Evolutionary conservation across 1,140 invertebrate species (phyloP).

Genomic region (Holotrichia oblita): DNA sequence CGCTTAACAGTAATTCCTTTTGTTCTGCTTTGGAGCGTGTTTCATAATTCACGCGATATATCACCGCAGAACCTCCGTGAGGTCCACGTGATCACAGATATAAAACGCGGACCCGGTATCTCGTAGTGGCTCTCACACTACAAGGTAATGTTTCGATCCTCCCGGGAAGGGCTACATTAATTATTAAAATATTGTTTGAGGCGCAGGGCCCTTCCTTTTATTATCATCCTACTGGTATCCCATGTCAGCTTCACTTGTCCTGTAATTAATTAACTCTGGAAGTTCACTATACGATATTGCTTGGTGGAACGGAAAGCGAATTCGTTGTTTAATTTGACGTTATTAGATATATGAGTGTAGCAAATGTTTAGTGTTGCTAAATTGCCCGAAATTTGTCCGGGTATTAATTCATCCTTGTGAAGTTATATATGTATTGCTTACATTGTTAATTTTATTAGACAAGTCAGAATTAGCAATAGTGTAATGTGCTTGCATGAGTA

Average conservation of each 20-base stretch:
- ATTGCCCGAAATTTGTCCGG: background rate
- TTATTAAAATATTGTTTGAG: conserved; percentile 21
- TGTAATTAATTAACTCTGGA: conserved; percentile 17
- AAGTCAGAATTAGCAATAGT: background rate
- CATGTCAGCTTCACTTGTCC: conserved; percentile 10
- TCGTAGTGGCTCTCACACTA: background rate
- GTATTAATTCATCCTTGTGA: background rate
- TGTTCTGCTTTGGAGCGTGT: background rate
- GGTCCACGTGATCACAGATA: background rate
- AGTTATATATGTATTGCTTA: background rate
- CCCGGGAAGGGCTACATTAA: conserved; percentile 6
- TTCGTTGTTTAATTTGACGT: background rate
- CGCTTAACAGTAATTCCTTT: background rate
- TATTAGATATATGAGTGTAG: background rate
- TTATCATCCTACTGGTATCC: conserved; percentile 9
- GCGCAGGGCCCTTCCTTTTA: background rate
- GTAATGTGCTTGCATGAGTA: no score
- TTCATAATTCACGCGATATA: conserved; percentile 10
- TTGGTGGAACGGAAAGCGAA: background rate
- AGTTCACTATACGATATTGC: background rate
- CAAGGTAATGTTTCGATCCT: background rate
- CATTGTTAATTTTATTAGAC: background rate
- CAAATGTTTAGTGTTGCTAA: conserved; percentile 3
- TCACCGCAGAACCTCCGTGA: background rate
- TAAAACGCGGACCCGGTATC: background rate